phyloP scores from a whole-genome alignment of 2,113 vertebrate genomes.

The Saccopteryx bilineata region DNA sequence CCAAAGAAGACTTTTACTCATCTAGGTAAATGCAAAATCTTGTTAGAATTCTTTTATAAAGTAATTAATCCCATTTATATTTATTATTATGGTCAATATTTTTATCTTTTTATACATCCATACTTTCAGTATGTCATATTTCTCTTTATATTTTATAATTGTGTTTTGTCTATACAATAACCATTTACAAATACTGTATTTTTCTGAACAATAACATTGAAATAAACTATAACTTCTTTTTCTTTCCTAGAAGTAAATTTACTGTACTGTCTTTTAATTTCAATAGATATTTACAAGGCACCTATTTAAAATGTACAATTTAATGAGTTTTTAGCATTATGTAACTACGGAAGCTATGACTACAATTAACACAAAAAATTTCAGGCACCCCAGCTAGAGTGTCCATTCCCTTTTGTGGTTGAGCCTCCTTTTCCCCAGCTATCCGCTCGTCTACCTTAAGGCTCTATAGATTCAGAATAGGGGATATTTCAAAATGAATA shows the following conservation, averaged over 20 bases:
- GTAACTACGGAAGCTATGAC: not conserved
- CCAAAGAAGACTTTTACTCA: not conserved
- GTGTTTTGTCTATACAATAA: not conserved
- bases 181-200: not conserved
- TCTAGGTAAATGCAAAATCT: not conserved
- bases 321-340: not conserved
- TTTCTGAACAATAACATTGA: not conserved
- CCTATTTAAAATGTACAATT: not conserved
- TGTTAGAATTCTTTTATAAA: not conserved
- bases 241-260: constrained; percentile 24
- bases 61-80: not conserved
- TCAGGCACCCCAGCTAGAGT: not conserved
- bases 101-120: not conserved
- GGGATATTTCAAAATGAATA: no score
- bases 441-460: not conserved
- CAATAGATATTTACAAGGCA: not conserved
- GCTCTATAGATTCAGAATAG: not conserved
- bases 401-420: not conserved
- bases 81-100: not conserved
- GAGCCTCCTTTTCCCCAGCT: not conserved
- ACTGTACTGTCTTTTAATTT: not conserved
- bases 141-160: not conserved
- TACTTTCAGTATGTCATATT: not conserved
- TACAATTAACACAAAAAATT: not conserved
- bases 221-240: not conserved